A percentile compares a stretch with the other conserved stretches of the same genome.
phyloP scores from a whole-genome alignment of 2,888 invertebrate genomes.

The Limulus polyphemus region DNA sequence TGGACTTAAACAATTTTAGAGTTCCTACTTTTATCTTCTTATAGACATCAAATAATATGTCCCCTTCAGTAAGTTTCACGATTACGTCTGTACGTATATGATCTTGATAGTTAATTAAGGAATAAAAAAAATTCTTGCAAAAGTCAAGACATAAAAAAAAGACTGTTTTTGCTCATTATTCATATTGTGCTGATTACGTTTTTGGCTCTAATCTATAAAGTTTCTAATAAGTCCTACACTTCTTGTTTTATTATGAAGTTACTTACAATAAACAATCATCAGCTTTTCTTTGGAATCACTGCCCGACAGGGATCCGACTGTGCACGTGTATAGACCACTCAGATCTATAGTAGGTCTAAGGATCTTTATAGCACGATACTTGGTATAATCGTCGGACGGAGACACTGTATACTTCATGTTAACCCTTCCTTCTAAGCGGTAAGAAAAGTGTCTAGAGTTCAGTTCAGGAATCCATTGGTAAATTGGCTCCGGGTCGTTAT shows the following conservation, averaged over 20 bases:
- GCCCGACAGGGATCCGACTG: constrained; percentile 26
- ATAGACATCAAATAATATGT: too few species aligned
- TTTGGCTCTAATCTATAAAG: too few species aligned
- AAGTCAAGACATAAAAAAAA: too few species aligned
- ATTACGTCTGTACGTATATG: too few species aligned
- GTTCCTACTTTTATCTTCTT: too few species aligned
- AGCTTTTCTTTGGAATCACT: constrained; percentile 25
- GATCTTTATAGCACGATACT: constrained; percentile 27
- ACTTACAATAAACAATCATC: constrained; percentile 29
- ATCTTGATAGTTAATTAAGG: too few species aligned
- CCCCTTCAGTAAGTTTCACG: too few species aligned
- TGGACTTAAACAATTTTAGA: too few species aligned
- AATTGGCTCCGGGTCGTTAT: constrained; percentile 29
- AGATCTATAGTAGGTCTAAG: constrained; percentile 27
- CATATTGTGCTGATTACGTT: too few species aligned
- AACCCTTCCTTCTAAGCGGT: constrained; percentile 18
- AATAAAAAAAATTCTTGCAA: too few species aligned
- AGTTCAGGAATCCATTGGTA: constrained; percentile 30
- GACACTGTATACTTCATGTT: constrained; percentile 26
- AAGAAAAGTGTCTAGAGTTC: constrained; percentile 19
- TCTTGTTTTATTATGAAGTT: background rate
- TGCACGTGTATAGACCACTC: constrained; percentile 27
- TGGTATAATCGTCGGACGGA: constrained; percentile 21
- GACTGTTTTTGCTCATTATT: too few species aligned
- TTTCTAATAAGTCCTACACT: too few species aligned